A percentile compares a stretch with the other conserved stretches of the same genome.
phyloP scores from a whole-genome alignment of 1,140 invertebrate species.

The Drosophila equinoxialis region DNA sequence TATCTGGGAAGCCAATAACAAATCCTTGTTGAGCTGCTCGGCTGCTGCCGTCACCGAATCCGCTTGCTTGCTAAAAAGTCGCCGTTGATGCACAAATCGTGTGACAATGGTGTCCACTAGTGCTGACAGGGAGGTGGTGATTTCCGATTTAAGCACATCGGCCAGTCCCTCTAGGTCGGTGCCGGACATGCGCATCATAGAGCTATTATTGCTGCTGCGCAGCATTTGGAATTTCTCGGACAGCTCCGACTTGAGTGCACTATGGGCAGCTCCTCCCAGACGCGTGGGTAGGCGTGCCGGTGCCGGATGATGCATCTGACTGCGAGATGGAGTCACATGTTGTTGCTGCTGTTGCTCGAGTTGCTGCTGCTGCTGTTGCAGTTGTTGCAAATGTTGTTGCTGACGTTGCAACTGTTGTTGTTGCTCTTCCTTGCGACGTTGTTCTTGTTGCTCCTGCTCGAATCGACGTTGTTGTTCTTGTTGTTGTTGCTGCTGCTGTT shows the following conservation, averaged over 20 bases:
- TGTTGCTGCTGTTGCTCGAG: slow-evolving; percentile 83
- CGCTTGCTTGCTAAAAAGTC: slow-evolving; percentile 89
- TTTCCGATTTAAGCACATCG: slow-evolving; percentile 94
- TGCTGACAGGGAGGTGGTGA: slow-evolving; percentile 91
- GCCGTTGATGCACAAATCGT: slow-evolving; percentile 91
- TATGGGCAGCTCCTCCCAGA: slow-evolving; percentile 83
- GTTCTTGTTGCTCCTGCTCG: slow-evolving; percentile 84
- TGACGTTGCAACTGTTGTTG: slow-evolving; percentile 85
- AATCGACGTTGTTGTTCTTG: slow-evolving; percentile 85
- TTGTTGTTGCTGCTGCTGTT: slow-evolving; percentile 84
- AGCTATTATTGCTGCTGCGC: slow-evolving; percentile 85
- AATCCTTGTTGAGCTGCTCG: slow-evolving; percentile 92
- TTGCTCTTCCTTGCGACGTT: slow-evolving; percentile 84
- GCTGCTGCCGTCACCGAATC: slow-evolving; percentile 89
- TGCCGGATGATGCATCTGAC: slow-evolving; percentile 75
- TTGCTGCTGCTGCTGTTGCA: slow-evolving; percentile 82
- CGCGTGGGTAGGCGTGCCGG: slow-evolving; percentile 76
- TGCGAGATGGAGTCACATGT: slow-evolving; percentile 84
- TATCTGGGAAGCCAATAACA: slow-evolving; percentile 90
- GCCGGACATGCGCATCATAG: slow-evolving; percentile 87
- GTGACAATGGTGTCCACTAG: slow-evolving; percentile 95
- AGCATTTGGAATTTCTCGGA: slow-evolving; percentile 87
- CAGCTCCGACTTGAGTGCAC: slow-evolving; percentile 85
- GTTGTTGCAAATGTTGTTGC: slow-evolving; percentile 83
- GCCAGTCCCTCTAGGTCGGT: slow-evolving; percentile 93